Percentiles rank a stretch among this genome's conserved stretches.
Conservation (phyloP, 2,113 vertebrate genomes). For the Melanerpes formicivorus region DNA sequence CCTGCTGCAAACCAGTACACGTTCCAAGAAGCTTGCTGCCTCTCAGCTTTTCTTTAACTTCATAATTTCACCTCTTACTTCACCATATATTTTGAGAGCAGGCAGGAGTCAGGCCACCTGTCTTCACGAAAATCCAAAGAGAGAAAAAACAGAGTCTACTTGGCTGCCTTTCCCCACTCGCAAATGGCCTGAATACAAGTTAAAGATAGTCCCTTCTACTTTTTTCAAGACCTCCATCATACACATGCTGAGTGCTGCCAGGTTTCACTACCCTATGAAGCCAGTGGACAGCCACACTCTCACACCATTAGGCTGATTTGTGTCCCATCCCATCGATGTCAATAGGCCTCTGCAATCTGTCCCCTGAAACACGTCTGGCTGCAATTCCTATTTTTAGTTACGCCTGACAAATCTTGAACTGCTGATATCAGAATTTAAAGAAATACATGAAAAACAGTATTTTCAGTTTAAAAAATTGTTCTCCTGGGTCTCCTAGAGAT, state of each 20-base stretch:
- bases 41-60: neutral
- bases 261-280: neutral
- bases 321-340: neutral
- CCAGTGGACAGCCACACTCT: neutral
- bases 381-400: conserved; percentile 47
- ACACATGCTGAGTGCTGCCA: neutral
- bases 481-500: conserved; percentile 74
- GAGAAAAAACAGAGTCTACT: too few species aligned
- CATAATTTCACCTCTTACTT: neutral
- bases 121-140: neutral
- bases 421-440: conserved; percentile 64
- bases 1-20: neutral
- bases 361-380: conserved; percentile 13
- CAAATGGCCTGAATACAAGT: neutral
- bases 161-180: neutral
- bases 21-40: neutral
- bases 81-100: neutral
- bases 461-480: conserved; percentile 76
- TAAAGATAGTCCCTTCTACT: neutral
- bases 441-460: conserved; percentile 76
- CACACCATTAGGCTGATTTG: neutral
- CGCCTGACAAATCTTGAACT: conserved; percentile 60
- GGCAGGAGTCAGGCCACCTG: neutral
- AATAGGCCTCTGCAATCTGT: neutral
- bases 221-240: neutral